Percentiles rank a stretch among this genome's conserved stretches.
phyloP scores from a whole-genome alignment of 1,140 invertebrate species.

The Cyclina sinensis region DNA sequence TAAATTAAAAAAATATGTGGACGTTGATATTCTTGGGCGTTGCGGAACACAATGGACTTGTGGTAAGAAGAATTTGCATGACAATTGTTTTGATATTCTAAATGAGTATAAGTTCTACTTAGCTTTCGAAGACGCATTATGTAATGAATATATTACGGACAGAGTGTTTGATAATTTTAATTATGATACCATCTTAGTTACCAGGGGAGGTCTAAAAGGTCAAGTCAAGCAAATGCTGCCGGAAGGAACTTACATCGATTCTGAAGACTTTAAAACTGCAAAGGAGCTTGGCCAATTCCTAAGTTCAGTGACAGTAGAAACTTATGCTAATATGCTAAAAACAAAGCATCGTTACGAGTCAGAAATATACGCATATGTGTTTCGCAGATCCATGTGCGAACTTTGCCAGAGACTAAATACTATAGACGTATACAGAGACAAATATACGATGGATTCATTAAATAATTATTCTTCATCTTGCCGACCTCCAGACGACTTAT shows the following conservation, averaged over 20 bases:
- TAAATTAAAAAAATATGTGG: background rate
- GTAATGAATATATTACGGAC: constrained; percentile 52
- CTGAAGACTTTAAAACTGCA: constrained; percentile 15
- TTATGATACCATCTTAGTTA: constrained; percentile 25
- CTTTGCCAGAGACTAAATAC: constrained; percentile 31
- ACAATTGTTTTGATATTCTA: background rate
- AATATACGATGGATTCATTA: no score
- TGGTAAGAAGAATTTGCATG: background rate
- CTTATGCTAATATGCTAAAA: constrained; percentile 7
- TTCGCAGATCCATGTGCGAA: background rate
- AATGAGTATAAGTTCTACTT: constrained; percentile 40
- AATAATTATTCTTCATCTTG: no score
- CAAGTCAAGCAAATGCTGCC: background rate
- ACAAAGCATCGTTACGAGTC: background rate
- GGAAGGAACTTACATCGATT: background rate
- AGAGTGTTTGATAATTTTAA: constrained; percentile 46
- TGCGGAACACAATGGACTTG: background rate
- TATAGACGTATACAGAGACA: background rate
- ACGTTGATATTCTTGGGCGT: background rate
- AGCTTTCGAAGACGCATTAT: constrained; percentile 43
- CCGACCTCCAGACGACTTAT: no score
- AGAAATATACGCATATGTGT: background rate
- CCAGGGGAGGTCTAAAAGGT: constrained; percentile 15
- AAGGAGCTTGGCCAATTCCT: background rate
- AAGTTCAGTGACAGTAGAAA: background rate